phyloP scores from a whole-genome alignment of 2,888 invertebrate genomes.

The Tethea ocularis region DNA sequence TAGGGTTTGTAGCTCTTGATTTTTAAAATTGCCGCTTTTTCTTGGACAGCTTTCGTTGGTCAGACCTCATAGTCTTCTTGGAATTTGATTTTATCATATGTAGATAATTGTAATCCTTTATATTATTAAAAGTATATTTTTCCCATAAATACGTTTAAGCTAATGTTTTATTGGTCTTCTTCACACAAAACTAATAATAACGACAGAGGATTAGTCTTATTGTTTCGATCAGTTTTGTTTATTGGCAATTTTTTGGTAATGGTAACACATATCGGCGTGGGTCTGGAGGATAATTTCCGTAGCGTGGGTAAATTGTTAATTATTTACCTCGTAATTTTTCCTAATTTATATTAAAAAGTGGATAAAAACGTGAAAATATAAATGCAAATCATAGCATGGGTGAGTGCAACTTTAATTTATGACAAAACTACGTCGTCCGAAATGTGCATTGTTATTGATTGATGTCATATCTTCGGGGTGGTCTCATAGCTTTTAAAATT shows the following conservation, averaged over 20 bases:
- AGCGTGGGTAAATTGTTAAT: slow-evolving; percentile 72
- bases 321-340: slow-evolving; percentile 33
- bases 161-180: too few species aligned
- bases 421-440: slow-evolving; percentile 21
- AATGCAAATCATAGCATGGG: slow-evolving; percentile 49
- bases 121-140: too few species aligned
- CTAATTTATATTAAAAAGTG: slow-evolving; percentile 35
- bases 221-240: background rate
- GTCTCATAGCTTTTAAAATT: slow-evolving; percentile 52
- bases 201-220: slow-evolving; percentile 12
- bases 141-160: too few species aligned
- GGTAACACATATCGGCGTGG: slow-evolving; percentile 79
- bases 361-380: slow-evolving; percentile 30
- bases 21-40: too few species aligned
- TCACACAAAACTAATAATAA: too few species aligned
- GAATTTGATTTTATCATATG: too few species aligned
- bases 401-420: slow-evolving; percentile 44
- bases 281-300: slow-evolving; percentile 62
- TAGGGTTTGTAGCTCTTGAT: too few species aligned
- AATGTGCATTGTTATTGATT: slow-evolving; percentile 64
- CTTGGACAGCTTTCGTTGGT: too few species aligned
- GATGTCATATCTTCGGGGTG: slow-evolving; percentile 63
- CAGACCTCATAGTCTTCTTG: too few species aligned
- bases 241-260: slow-evolving; percentile 29
- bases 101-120: too few species aligned